Base-by-base conservation (phyloP, 1,140 invertebrate species). In the Brachionus koreanus region DNA sequence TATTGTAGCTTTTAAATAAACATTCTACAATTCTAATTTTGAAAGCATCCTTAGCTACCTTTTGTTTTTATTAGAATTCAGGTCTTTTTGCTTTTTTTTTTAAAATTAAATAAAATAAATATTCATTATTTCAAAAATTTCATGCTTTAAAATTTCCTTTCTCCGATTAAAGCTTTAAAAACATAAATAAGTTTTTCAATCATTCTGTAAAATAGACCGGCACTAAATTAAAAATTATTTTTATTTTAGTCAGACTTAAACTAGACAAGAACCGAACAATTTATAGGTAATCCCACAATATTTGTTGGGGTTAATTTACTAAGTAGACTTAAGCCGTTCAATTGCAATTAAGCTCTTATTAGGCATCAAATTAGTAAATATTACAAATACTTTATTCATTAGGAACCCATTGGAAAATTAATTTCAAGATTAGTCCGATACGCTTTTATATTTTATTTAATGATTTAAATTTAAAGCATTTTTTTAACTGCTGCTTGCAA, bases 351-450 rank as follows among this genome's bases (percentile, higher is more conserved):
- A 57, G 19, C 49, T 57, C 16, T 16, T 25, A 57, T 57, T 19
- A 57, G 49, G 49, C 49, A 57, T 57, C 49, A 57, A 57, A 57
- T 57, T 57, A 57, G 49, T 57, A 57, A 57, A 57, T 57, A 57
- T 57, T 57, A 19, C 9, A 19, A 57, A 57, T 57, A 57, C 49
- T 57, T 57, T 57, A 9, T 57, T 57, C 19, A 57, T 57, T 57
- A 57, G 49, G 16, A 23, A 23, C 19, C 49, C 49, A 57, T 25
- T 57, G 6, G 19, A 25, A 57, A 57, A 57, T 25, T 57, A 9
- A 57, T 25, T 57, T 57, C 9, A 19, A 2, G 3, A 19, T 57
- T 57, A 57, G 16, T 57, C 9, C 29, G 3, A 29, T 2, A 29
- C 3, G 29, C 29, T 29, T 29, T 29, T 29, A 2, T 29, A 29